Evolutionary conservation across 2,888 invertebrate species (phyloP).

Genomic region (Drosophila melanocephala): DNA sequence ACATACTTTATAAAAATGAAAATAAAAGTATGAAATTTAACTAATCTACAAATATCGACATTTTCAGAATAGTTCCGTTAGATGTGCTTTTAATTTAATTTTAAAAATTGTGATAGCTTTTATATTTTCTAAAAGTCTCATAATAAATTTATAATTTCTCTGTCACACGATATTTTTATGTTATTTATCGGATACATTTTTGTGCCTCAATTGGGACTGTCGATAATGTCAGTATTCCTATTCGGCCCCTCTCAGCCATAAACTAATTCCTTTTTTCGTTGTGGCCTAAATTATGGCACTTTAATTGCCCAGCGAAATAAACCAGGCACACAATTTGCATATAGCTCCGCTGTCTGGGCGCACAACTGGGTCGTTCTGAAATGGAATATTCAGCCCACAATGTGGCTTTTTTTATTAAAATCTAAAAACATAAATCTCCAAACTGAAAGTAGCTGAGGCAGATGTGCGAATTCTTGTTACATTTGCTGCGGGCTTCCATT

Average conservation of each 20-base stretch:
- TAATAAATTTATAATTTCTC: not conserved
- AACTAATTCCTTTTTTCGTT: conserved; percentile 26
- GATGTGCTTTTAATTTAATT: not conserved
- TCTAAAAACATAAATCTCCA: conserved; percentile 74
- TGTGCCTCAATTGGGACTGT: not conserved
- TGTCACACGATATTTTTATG: not conserved
- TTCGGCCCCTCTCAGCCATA: not conserved
- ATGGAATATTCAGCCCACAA: conserved; percentile 37
- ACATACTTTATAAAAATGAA: not conserved
- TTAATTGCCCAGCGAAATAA: conserved; percentile 53
- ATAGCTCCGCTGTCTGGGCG: not conserved
- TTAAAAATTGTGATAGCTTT: not conserved
- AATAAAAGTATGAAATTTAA: not conserved
- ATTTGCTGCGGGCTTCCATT: conserved; percentile 13
- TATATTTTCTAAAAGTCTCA: not conserved
- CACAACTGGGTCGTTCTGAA: conserved; percentile 7
- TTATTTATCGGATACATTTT: not conserved
- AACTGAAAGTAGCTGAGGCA: conserved; percentile 48
- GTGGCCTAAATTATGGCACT: conserved; percentile 59
- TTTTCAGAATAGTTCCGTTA: not conserved
- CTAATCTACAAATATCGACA: not conserved
- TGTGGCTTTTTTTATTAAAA: conserved; percentile 76
- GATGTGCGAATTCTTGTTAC: conserved; percentile 21
- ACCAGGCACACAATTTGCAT: conserved; percentile 53
- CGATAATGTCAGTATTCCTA: conserved; percentile 8